A percentile compares a stretch with the other conserved stretches of the same genome.
These are phyloP conservation scores for Callocephalon fimbriatum DNA, from an alignment of 2,113 vertebrate genomes.

Conservation along the genomic window DNA sequence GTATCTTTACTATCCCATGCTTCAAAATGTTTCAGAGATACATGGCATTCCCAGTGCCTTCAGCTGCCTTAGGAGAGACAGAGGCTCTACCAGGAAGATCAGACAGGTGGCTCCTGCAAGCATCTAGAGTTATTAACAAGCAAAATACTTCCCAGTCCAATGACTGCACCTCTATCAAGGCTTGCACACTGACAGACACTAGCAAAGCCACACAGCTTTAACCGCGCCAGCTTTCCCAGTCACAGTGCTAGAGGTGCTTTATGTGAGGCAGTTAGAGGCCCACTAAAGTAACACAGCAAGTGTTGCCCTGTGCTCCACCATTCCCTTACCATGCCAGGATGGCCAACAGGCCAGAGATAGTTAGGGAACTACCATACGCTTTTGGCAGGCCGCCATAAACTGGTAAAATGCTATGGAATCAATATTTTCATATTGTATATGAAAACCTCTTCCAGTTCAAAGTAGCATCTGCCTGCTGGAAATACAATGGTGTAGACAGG, in stretches of 20 bases:
- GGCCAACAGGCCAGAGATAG: neutral
- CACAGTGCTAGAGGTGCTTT: neutral
- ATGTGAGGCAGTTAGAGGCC: neutral
- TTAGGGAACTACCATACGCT: neutral
- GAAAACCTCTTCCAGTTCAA: neutral
- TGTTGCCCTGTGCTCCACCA: neutral
- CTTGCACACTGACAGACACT: rapidly evolving
- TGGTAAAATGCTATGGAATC: neutral
- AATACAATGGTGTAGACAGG: neutral
- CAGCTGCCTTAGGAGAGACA: neutral
- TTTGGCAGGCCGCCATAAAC: neutral
- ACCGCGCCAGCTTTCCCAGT: rapidly evolving
- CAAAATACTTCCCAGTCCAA: neutral
- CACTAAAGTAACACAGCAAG: neutral
- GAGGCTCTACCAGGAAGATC: neutral
- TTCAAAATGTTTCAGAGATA: neutral
- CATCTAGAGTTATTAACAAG: neutral
- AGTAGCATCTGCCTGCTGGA: neutral
- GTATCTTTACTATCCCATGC: neutral
- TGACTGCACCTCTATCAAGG: rapidly evolving
- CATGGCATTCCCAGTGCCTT: neutral
- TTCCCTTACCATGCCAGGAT: neutral
- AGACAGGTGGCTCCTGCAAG: neutral
- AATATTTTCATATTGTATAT: neutral
- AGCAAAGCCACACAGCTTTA: neutral